Percentiles rank a stretch among this genome's conserved stretches.
Evolutionary conservation across 2,888 invertebrate genomes (phyloP).

Genomic region (Drosophila longiperda): DNA sequence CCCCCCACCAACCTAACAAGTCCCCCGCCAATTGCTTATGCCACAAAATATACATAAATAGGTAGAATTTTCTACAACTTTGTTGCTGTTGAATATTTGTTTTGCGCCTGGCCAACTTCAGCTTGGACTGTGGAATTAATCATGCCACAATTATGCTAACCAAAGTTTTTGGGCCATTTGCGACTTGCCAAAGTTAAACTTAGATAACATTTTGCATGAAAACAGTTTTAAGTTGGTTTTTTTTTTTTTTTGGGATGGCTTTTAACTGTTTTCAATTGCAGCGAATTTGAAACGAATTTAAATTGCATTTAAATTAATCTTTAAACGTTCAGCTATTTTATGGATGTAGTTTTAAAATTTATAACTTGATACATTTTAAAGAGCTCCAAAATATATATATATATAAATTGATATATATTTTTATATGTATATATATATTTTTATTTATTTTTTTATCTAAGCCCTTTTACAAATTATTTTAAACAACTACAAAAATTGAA

Average conservation of each 20-base stretch:
- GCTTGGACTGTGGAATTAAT: conserved; percentile 65
- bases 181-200: conserved; percentile 1
- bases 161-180: conserved; percentile 15
- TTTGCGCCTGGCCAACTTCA: conserved; percentile 20
- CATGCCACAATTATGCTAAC: conserved; percentile 52
- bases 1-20: background rate
- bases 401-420: background rate
- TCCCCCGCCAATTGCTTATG: conserved; percentile 26
- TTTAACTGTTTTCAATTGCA: background rate
- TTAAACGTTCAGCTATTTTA: background rate
- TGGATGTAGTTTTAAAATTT: background rate
- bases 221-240: background rate
- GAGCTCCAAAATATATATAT: background rate
- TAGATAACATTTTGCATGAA: background rate
- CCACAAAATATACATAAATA: conserved; percentile 48
- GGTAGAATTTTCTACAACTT: conserved; percentile 35
- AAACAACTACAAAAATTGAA: background rate
- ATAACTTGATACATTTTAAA: background rate
- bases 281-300: background rate
- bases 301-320: background rate
- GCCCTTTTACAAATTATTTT: background rate
- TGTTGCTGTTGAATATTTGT: conserved; percentile 42
- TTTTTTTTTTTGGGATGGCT: background rate
- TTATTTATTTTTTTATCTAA: background rate
- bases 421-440: background rate